Conservation (phyloP, 2,113 vertebrate genomes). For the Bos javanicus region DNA sequence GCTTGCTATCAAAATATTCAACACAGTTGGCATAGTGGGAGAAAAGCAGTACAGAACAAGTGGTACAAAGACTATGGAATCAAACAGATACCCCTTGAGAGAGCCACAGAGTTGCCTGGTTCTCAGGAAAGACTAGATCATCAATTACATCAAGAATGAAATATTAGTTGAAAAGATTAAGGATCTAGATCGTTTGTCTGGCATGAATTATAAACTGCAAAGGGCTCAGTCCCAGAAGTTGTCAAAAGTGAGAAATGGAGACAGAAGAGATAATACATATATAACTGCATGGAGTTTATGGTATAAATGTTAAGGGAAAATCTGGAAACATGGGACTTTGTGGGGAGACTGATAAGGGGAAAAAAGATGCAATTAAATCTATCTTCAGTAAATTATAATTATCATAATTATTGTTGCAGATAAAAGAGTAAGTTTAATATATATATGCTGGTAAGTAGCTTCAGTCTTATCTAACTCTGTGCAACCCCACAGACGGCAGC, state of each 20-base stretch:
- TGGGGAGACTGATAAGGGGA: neutral
- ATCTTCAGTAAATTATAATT: neutral
- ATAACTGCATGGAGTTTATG: neutral
- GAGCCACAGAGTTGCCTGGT: neutral
- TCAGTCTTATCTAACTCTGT: too few species aligned
- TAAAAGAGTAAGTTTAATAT: neutral
- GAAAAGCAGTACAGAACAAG: neutral
- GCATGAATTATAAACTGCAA: neutral
- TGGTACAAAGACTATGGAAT: neutral
- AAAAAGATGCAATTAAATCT: neutral
- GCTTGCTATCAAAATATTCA: neutral
- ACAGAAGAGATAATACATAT: neutral
- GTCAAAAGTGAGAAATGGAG: too few species aligned
- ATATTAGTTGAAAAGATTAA: neutral
- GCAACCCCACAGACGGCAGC: too few species aligned
- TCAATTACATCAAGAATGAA: neutral
- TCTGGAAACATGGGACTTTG: neutral
- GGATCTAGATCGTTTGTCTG: neutral
- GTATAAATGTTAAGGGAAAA: neutral
- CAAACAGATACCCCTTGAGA: neutral
- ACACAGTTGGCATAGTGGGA: neutral
- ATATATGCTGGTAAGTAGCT: neutral
- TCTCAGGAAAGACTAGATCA: neutral
- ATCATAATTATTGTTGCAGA: neutral
- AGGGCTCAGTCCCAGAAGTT: neutral